A percentile compares a stretch with the other conserved stretches of the same genome.
Evolutionary conservation across 2,113 vertebrate genomes (phyloP).

Genomic region (Amia ocellicauda): DNA sequence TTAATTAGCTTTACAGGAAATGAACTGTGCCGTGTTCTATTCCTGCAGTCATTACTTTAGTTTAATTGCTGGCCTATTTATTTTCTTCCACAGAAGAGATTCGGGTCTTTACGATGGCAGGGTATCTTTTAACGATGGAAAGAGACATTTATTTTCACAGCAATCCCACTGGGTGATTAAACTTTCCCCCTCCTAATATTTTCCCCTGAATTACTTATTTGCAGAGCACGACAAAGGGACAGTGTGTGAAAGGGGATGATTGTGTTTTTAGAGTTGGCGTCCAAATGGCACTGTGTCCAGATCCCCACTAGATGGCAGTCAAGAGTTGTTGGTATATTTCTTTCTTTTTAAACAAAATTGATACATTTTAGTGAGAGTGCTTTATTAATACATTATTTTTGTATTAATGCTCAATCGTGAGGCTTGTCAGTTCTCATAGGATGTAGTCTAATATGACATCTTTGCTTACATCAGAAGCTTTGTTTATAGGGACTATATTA

Average conservation of each 20-base stretch:
- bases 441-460: too few species aligned
- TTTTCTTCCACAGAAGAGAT: constrained; percentile 45
- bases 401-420: too few species aligned
- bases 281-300: background rate
- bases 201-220: background rate
- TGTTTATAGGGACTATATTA: background rate
- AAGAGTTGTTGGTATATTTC: too few species aligned
- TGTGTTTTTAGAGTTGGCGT: too few species aligned
- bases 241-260: background rate
- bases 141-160: background rate
- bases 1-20: constrained; percentile 52
- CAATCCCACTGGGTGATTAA: background rate
- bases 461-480: constrained; percentile 26
- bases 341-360: too few species aligned
- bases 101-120: constrained; percentile 30
- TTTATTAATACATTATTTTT: too few species aligned
- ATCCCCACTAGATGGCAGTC: background rate
- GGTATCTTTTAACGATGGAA: background rate
- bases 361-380: too few species aligned
- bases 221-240: too few species aligned
- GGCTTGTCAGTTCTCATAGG: too few species aligned
- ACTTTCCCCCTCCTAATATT: background rate
- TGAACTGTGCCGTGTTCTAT: constrained; percentile 48
- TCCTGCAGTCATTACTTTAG: constrained; percentile 43
- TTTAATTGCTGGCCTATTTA: constrained; percentile 48